phyloP scores from a whole-genome alignment of 2,888 invertebrate genomes.

The Plagiodera versicolora region DNA sequence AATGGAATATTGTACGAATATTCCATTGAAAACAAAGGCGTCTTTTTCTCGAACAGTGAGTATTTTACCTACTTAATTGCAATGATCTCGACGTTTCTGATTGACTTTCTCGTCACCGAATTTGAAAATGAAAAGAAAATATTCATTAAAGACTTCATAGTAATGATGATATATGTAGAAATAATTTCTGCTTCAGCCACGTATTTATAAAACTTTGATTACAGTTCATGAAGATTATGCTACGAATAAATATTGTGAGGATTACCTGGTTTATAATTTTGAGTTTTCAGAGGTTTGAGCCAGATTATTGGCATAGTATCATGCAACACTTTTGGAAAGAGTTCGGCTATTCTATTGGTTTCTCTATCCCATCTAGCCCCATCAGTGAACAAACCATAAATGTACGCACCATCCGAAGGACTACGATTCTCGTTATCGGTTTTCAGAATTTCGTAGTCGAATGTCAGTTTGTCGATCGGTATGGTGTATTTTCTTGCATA shows the following conservation, averaged over 20 bases:
- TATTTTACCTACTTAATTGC: too few species aligned
- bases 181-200: too few species aligned
- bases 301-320: constrained; percentile 79
- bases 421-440: constrained; percentile 20
- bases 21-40: too few species aligned
- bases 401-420: constrained; percentile 66
- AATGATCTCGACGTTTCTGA: too few species aligned
- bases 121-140: too few species aligned
- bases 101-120: too few species aligned
- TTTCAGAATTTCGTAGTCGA: constrained; percentile 69
- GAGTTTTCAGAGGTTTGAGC: constrained; percentile 66
- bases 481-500: constrained; percentile 83
- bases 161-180: too few species aligned
- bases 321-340: constrained; percentile 77
- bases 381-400: constrained; percentile 78
- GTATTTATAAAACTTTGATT: too few species aligned
- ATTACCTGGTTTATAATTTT: constrained; percentile 55
- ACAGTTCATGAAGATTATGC: too few species aligned
- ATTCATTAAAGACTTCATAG: too few species aligned
- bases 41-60: too few species aligned
- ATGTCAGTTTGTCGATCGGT: constrained; percentile 80
- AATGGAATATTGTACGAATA: too few species aligned
- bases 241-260: background rate
- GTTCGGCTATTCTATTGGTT: constrained; percentile 67
- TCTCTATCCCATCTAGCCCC: constrained; percentile 83